Conservation (phyloP, 2,888 invertebrate species). For the Spilosoma lubricipeda region DNA sequence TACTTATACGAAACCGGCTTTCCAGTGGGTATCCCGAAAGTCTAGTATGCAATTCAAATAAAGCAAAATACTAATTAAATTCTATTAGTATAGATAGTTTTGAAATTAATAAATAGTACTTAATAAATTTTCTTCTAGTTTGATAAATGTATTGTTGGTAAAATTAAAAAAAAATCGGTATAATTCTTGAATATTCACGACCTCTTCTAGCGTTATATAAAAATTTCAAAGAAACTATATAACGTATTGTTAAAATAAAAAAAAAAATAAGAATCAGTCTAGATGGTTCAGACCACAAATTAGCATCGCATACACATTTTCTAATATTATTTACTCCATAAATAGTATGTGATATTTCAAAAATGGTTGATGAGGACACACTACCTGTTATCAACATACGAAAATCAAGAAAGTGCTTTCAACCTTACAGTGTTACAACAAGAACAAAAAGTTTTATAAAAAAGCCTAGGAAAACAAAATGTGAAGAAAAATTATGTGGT, state of each 20-base stretch:
- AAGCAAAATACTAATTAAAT: not conserved
- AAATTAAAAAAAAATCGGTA: not conserved
- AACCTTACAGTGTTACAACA: conserved; percentile 23
- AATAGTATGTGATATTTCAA: conserved; percentile 6
- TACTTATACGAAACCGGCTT: conserved; percentile 69
- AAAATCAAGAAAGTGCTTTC: conserved; percentile 48
- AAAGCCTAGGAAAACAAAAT: conserved; percentile 37
- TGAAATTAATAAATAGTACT: not conserved
- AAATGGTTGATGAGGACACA: conserved; percentile 54
- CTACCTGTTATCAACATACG: conserved; percentile 60
- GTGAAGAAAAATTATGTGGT: conserved; percentile 33
- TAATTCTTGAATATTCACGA: not conserved
- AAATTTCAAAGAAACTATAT: not conserved
- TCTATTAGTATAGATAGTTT: not conserved
- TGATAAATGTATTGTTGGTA: not conserved
- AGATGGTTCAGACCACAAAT: conserved; percentile 48
- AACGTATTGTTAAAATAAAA: not conserved
- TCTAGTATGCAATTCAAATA: conserved; percentile 8
- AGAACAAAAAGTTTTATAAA: conserved; percentile 36
- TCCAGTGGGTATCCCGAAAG: conserved; percentile 10
- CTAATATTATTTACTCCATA: conserved; percentile 11
- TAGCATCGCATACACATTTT: not conserved
- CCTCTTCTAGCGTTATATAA: not conserved
- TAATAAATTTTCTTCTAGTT: not conserved
- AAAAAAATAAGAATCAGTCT: conserved; percentile 36